Base-by-base conservation (phyloP, 2,888 invertebrate species). In the Eilema griseolum region DNA sequence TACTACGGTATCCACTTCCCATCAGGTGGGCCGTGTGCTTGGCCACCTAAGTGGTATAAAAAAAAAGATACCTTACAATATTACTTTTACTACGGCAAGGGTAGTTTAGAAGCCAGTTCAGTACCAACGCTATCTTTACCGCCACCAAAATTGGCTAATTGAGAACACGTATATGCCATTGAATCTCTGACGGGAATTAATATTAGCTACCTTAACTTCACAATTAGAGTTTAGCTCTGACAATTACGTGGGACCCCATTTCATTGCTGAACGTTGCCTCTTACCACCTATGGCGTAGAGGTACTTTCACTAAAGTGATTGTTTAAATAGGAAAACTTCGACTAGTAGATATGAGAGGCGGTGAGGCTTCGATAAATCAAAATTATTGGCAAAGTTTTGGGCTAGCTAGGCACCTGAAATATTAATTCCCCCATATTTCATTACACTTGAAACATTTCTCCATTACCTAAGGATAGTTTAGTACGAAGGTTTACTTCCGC, bases 371-470 rank as follows among this genome's bases (percentile, higher is more conserved):
- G 84, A 89, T 91, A 90, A 91, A 92, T 92, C 91, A 90, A 90
- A 89, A 88, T 90, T 90, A 91, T 91, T 90, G 88, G 86, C 84
- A 89, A 91, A 90, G 88, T 92, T 90, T 87, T 79, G 80, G 83
- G 82, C 83, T 83, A 84, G 83, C 85, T 82, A 86, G 85, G 84
- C 87, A 89, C 90, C 90, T 91, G 89, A 88, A 90, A 86, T 88
- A 91, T 90, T 90, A 89, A 89, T 89, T 87, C 82, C 74, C 77
- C 79, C 83, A 88, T 88, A 89, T 89, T 88, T 89, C 87, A 88
- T 85, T 84, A 85, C 76, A 82, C 85, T 87, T 85, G 81, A 85
- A 88, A 88, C 83, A 88, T 85, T 88, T 88, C 84, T 78, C 82
- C 79, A 82, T 83, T 85, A 86, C 88, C 86, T 85, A 84, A 78